Conservation (phyloP, 2,797 vertebrate genomes). For the Gymnothorax javanicus region DNA sequence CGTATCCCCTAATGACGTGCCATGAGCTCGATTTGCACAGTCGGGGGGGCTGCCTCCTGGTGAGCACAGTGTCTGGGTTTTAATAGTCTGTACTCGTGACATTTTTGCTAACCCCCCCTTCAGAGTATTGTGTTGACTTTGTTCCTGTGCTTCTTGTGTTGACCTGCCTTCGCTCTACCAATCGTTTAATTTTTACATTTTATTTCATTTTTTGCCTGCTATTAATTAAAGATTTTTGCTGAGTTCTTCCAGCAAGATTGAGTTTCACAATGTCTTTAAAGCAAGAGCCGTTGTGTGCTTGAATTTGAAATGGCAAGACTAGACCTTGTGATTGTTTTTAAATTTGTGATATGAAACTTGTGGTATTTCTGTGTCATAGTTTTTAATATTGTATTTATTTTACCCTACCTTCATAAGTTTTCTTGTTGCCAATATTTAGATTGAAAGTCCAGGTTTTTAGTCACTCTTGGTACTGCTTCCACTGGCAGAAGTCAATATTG, state of each 20-base stretch:
- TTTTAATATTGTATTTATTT: neutral
- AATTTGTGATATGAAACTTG: neutral
- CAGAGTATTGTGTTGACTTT: neutral
- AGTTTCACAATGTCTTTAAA: neutral
- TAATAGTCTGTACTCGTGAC: neutral
- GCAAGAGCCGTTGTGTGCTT: neutral
- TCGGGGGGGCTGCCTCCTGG: neutral
- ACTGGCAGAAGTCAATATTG: slow-evolving; percentile 12
- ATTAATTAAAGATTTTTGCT: neutral
- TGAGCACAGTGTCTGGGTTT: neutral
- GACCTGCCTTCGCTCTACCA: neutral
- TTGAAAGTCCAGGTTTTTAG: neutral
- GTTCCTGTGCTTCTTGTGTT: neutral
- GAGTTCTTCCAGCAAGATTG: neutral
- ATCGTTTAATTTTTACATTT: neutral
- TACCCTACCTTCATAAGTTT: neutral
- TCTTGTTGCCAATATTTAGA: neutral
- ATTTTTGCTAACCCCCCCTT: neutral
- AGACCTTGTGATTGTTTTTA: neutral
- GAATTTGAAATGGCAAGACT: neutral
- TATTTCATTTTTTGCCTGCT: neutral
- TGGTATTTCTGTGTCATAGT: too few relatives aligned
- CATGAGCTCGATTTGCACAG: neutral
- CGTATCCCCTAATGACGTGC: neutral
- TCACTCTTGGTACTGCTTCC: neutral